These are phyloP conservation scores for Episyrphus balteatus DNA, from an alignment of 1,140 invertebrate species.

Conservation along the genomic window DNA sequence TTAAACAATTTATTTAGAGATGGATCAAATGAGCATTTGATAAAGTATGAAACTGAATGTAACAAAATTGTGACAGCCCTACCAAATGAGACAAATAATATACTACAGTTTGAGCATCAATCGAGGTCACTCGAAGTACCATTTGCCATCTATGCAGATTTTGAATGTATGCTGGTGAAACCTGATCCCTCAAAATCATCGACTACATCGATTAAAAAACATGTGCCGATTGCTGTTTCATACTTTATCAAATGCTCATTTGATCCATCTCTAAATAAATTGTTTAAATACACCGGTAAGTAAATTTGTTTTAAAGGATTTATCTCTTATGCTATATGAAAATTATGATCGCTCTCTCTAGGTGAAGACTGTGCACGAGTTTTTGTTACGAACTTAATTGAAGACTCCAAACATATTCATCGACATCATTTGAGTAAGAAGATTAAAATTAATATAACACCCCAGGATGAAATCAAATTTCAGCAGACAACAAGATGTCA, in stretches of 20 bases:
- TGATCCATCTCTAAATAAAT: conserved; percentile 4
- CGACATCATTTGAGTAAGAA: not conserved
- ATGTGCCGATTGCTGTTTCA: conserved; percentile 5
- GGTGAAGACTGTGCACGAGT: not conserved
- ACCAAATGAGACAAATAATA: conserved; percentile 9
- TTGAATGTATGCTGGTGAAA: conserved; percentile 23
- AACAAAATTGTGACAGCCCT: conserved; percentile 11
- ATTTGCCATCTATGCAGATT: conserved; percentile 29
- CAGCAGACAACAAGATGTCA: too few species aligned
- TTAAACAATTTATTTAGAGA: too few species aligned
- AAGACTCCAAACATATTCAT: not conserved
- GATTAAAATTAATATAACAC: not conserved
- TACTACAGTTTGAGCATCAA: conserved; percentile 20
- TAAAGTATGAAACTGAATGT: conserved; percentile 13
- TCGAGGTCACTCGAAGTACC: conserved; percentile 17
- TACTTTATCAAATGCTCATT: conserved; percentile 8
- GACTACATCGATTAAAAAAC: conserved; percentile 2
- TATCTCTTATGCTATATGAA: not conserved
- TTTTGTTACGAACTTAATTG: not conserved
- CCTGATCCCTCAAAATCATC: not conserved
- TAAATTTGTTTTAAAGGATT: conserved; percentile 1
- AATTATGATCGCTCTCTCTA: not conserved
- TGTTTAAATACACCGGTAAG: conserved; percentile 2
- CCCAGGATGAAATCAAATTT: not conserved
- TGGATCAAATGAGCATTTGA: too few species aligned